phyloP scores from a whole-genome alignment of 2,888 invertebrate species.

The Pristionchus japonicus region DNA sequence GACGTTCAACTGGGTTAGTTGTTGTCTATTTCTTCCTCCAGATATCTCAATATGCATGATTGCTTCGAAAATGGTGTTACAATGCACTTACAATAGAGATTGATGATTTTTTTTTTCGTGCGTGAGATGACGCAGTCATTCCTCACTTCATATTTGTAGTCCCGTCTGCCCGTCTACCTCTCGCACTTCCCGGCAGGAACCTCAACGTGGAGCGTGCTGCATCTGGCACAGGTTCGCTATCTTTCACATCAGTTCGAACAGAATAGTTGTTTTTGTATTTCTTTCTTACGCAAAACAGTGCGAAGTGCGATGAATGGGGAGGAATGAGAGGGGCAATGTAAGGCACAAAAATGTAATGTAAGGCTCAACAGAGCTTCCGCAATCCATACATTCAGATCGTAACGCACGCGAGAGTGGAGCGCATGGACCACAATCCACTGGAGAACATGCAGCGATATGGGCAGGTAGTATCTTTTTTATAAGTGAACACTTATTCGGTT shows the following conservation, averaged over 20 bases:
- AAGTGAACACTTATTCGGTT: too few species aligned
- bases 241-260: not conserved
- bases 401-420: not conserved
- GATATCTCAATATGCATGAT: too few species aligned
- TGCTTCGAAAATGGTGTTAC: too few species aligned
- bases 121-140: not conserved
- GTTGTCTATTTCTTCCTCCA: not conserved
- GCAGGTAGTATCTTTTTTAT: not conserved
- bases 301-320: too few species aligned
- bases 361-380: too few species aligned
- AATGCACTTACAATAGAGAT: too few species aligned
- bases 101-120: not conserved
- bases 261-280: not conserved
- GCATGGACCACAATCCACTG: not conserved
- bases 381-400: not conserved
- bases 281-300: not conserved
- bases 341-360: too few species aligned
- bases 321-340: too few species aligned
- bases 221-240: not conserved
- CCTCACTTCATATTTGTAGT: not conserved
- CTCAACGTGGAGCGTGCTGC: not conserved
- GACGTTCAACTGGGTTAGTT: not conserved
- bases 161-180: not conserved
- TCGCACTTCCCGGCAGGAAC: not conserved
- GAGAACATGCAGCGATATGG: constrained; percentile 18